Evolutionary conservation across 2,113 vertebrate genomes (phyloP), one percentile per base, ranked within the genome.

Genomic region (Osmerus mordax): DNA sequence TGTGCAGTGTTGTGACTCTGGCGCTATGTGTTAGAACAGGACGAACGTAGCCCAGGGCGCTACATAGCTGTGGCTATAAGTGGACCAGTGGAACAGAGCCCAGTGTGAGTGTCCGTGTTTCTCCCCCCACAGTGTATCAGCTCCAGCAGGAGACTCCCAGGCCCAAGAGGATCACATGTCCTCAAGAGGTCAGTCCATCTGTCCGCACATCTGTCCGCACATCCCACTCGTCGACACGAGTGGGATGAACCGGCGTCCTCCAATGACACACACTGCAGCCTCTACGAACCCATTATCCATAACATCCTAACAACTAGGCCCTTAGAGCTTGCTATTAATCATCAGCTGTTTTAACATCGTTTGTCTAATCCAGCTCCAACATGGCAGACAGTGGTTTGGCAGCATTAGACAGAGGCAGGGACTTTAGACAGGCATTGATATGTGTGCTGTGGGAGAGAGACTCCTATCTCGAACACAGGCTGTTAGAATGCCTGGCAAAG

Each of bases 131-230:
- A 98, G 97, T 99, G 83, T 99, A 99, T 92, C 97, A 98, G 81
- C 87, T 99, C 73, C 97, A 99, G 88, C 97, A 99, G 89, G 97
- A 98, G 82, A 95, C 97, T 3, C 95, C 95, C 9, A 93, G 94
- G 79, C 97, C 97, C 91, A 98, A 97, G 91, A 95, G 97, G 91
- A 94, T 97, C 83, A 94, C 94, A 73, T 98, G 95, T 92, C 91
- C 95, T 81, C 93, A 91, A 78, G 96, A 98, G 96, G 97, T 99
- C 79, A 93, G 95, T 94, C 71, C 23, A 36, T 47, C 41, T 47
- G 41, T 47, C 9, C 41, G 7, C 41, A 1, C 23, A 36, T 47
- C 41, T 47, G 41, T 47, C 9, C 41, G 7, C 41, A 1, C n/a
- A n/a, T n/a, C n/a, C n/a, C n/a, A n/a, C n/a, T n/a, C 41, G 41